Conservation (phyloP, 1,140 invertebrate genomes). For the Drosophila santomea region DNA sequence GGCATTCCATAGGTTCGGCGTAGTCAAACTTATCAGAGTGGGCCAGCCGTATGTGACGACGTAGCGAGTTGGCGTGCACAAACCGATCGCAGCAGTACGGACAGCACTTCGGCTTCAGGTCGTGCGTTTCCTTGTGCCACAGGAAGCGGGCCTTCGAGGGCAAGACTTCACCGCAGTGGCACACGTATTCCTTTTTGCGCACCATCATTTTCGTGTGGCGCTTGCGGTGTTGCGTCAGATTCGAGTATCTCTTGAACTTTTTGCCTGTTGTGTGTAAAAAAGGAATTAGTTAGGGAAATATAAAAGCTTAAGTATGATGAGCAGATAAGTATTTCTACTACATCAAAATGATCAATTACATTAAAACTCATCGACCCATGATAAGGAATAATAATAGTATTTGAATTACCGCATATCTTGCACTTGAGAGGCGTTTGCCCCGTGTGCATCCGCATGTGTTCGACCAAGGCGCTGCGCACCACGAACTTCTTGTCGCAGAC, state of each 20-base stretch:
- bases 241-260: constrained; percentile 93
- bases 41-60: constrained; percentile 91
- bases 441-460: constrained; percentile 93
- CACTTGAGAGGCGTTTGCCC: constrained; percentile 93
- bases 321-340: background rate
- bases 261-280: constrained; percentile 82
- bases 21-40: constrained; percentile 92
- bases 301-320: too few species aligned
- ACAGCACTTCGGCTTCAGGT: constrained; percentile 92
- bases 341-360: too few species aligned
- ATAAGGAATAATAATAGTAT: background rate
- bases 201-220: constrained; percentile 88
- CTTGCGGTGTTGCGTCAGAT: constrained; percentile 93
- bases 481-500: constrained; percentile 93
- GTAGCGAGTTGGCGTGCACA: constrained; percentile 91
- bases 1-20: constrained; percentile 91
- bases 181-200: constrained; percentile 91
- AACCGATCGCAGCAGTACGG: constrained; percentile 93
- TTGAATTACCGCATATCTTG: constrained; percentile 88
- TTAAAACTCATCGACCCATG: background rate
- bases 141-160: constrained; percentile 92
- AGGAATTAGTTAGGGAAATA: background rate
- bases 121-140: constrained; percentile 94
- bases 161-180: constrained; percentile 92
- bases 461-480: constrained; percentile 90